Evolutionary conservation across 1,140 invertebrate species (phyloP).

Genomic region (Neelides sp.): DNA sequence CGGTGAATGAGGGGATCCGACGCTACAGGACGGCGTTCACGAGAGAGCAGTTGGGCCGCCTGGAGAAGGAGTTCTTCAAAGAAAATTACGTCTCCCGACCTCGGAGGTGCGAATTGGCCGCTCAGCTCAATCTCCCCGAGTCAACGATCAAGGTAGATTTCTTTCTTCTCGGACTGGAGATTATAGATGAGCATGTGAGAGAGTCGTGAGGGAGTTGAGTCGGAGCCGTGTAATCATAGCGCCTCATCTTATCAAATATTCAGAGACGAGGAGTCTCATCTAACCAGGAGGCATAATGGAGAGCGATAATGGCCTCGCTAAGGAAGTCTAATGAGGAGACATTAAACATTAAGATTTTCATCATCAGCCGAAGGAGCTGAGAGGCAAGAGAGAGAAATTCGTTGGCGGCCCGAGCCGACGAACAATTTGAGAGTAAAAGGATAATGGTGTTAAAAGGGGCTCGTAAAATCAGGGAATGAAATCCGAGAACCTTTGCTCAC

Average conservation of each 20-base stretch:
- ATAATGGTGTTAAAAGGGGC: slow-evolving; percentile 29
- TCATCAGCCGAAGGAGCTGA: not conserved
- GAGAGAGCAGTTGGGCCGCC: slow-evolving; percentile 74
- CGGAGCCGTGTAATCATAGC: too few relatives aligned
- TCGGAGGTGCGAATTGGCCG: slow-evolving; percentile 84
- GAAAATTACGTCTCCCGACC: slow-evolving; percentile 97
- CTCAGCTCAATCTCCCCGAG: slow-evolving; percentile 83
- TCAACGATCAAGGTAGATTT: slow-evolving; percentile 86
- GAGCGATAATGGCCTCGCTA: slow-evolving; percentile 18
- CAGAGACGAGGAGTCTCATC: too few relatives aligned
- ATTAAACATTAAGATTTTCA: slow-evolving; percentile 23
- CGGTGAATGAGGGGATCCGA: slow-evolving; percentile 53
- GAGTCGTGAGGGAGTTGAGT: too few relatives aligned
- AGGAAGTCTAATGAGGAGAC: slow-evolving; percentile 22
- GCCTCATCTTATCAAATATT: not conserved
- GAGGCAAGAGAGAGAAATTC: not conserved
- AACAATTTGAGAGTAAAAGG: too few relatives aligned
- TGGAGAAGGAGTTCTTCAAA: slow-evolving; percentile 95
- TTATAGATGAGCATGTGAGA: too few relatives aligned
- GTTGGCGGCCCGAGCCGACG: not conserved
- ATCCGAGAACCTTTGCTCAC: slow-evolving; percentile 16
- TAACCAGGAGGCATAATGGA: slow-evolving; percentile 11
- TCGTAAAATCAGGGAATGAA: slow-evolving; percentile 22
- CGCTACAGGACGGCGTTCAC: slow-evolving; percentile 96
- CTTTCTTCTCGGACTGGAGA: too few relatives aligned